Evolutionary conservation across 2,113 vertebrate species (phyloP).

Genomic region (Scatophagus argus): DNA sequence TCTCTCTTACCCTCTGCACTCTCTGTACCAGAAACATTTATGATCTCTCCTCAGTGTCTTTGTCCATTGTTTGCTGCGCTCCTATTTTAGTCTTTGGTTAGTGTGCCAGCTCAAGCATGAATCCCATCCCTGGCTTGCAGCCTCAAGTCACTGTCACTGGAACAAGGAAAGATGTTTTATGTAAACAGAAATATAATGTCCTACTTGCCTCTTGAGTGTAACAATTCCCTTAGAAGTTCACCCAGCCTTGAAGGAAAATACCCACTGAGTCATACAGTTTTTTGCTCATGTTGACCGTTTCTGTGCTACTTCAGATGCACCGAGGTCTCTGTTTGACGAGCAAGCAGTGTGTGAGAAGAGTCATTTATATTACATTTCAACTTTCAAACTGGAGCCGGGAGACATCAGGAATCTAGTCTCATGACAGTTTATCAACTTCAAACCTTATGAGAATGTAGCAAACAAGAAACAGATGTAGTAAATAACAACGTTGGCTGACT

Average conservation of each 20-base stretch:
- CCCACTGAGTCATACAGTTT: constrained; percentile 37
- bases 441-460: no score
- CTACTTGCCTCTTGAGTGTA: constrained; percentile 72
- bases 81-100: constrained; percentile 72
- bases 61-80: constrained; percentile 53
- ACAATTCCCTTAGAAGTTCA: constrained; percentile 46
- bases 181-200: constrained; percentile 74
- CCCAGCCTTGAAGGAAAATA: constrained; percentile 51
- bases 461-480: no score
- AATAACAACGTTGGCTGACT: no score
- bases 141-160: constrained; percentile 67
- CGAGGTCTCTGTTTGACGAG: constrained; percentile 22
- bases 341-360: neutral
- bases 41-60: constrained; percentile 29
- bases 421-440: neutral
- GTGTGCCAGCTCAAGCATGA: constrained; percentile 74
- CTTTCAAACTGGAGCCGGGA: constrained; percentile 12
- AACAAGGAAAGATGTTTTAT: constrained; percentile 76
- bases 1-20: constrained; percentile 27
- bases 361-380: constrained; percentile 12
- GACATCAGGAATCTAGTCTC: neutral
- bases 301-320: constrained; percentile 9
- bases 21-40: constrained; percentile 35
- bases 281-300: constrained; percentile 11
- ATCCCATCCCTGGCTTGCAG: constrained; percentile 39